These are phyloP conservation scores for Bellardia bayeri DNA, from an alignment of 2,888 invertebrate genomes.

Conservation along the genomic window DNA sequence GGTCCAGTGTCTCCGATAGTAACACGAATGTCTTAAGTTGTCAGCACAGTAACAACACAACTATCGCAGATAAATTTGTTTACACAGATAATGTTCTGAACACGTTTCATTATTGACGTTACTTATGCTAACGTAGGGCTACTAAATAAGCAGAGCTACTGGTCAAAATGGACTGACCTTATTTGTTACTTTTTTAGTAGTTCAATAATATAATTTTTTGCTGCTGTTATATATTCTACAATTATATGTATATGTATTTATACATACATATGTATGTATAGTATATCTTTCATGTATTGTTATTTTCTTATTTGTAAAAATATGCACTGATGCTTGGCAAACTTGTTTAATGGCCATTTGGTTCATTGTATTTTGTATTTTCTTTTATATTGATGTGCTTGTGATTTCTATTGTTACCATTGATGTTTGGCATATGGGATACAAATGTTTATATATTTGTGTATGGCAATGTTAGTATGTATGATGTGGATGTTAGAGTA, in stretches of 20 bases:
- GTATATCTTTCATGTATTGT: background rate
- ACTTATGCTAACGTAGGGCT: too few relatives aligned
- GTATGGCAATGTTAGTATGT: background rate
- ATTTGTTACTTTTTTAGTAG: conserved; percentile 20
- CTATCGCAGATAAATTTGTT: too few relatives aligned
- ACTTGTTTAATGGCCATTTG: conserved; percentile 41
- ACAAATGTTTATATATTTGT: background rate
- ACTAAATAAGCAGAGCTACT: too few relatives aligned
- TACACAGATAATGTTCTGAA: too few relatives aligned
- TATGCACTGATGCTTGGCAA: conserved; percentile 35
- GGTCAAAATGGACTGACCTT: too few relatives aligned
- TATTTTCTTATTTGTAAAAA: background rate
- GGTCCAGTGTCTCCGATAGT: too few relatives aligned
- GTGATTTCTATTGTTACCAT: conserved; percentile 17
- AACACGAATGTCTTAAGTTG: too few relatives aligned
- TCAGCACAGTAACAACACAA: too few relatives aligned
- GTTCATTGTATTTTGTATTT: background rate
- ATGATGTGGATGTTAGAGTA: background rate
- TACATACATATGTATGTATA: too few relatives aligned
- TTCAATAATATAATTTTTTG: conserved; percentile 26
- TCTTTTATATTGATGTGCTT: background rate
- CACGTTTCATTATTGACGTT: too few relatives aligned
- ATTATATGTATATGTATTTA: background rate
- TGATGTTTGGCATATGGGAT: conserved; percentile 39
- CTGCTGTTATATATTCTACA: background rate